phyloP scores from a whole-genome alignment of 2,113 vertebrate genomes.

The Tricholaema leucomelas region DNA sequence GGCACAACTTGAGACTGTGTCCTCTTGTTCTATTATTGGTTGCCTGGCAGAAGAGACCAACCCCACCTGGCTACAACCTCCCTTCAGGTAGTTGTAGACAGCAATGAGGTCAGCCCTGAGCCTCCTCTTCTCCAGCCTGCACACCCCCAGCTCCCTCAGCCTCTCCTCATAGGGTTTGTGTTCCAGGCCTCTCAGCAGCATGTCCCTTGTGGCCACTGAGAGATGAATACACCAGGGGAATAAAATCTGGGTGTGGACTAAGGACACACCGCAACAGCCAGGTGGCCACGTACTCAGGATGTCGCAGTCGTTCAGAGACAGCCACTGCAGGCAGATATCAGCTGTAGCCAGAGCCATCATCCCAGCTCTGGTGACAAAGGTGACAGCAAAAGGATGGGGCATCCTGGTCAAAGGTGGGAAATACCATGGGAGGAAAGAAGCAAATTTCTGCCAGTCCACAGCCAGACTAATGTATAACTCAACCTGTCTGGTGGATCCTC shows the following conservation, averaged over 20 bases:
- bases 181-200: too few species aligned
- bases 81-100: too few species aligned
- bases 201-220: not conserved
- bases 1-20: too few species aligned
- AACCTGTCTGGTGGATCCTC: fast-evolving
- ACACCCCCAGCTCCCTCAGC: too few species aligned
- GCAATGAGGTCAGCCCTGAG: too few species aligned
- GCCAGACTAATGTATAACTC: fast-evolving
- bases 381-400: not conserved
- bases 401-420: not conserved
- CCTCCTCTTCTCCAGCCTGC: too few species aligned
- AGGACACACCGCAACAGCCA: not conserved
- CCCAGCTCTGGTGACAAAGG: not conserved
- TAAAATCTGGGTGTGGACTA: not conserved
- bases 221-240: not conserved
- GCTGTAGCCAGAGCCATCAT: not conserved
- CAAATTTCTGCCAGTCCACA: not conserved
- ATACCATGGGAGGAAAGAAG: not conserved
- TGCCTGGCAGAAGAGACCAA: too few species aligned
- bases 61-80: too few species aligned
- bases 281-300: fast-evolving
- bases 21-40: too few species aligned
- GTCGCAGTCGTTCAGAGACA: fast-evolving
- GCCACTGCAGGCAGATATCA: not conserved
- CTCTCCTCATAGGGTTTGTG: too few species aligned